Evolutionary conservation across 2,113 vertebrate genomes (phyloP), one percentile per base, ranked within the genome.

Genomic region (Rhabdomys dilectus): DNA sequence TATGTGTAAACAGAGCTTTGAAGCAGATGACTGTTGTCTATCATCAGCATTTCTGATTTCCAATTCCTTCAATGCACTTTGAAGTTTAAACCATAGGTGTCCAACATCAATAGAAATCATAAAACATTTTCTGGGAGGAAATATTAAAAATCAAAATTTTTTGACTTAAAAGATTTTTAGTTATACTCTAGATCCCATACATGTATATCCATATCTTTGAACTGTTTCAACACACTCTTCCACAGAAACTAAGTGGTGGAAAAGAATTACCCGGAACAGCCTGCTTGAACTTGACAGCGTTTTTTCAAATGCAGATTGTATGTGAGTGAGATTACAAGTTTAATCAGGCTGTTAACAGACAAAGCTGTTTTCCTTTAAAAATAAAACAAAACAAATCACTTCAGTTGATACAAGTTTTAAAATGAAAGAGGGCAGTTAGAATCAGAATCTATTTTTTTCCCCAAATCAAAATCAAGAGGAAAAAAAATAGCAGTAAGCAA

Each of bases 391-490:
- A 84, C 58, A 64, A 64, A 26, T 68, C 9, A 66, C 64, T 86
- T 31, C 45, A 85, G 62, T 58, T 86, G 31, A n/a, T 48, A 87
- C 1, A 89, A 19, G 58, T 90, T 88, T 88, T 76, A 34, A 93
- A 90, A 82, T 51, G 45, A 86, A 97, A 75, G 5, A 26, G 94
- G 75, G 5, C 56, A 73, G 90, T 77, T 88, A 72, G 86, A 88
- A 89, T 21, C 60, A 77, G 70, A 62, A 89, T 86, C 22, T 64
- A 58, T 56, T 72, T 87, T 31, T 29, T 80, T 21, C 29, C 89
- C 29, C 24, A 19, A 75, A 80, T 89, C 64, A 48, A 6, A 88
- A 95, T 64, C 13, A 10, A 80, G 66, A 16, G 29, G 7, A 53
- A 86, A 93, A 80, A 34, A 19, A 34, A 62, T 3, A 81, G 26